Base-by-base conservation (phyloP, 2,113 vertebrate genomes). In the Arvicanthis niloticus region DNA sequence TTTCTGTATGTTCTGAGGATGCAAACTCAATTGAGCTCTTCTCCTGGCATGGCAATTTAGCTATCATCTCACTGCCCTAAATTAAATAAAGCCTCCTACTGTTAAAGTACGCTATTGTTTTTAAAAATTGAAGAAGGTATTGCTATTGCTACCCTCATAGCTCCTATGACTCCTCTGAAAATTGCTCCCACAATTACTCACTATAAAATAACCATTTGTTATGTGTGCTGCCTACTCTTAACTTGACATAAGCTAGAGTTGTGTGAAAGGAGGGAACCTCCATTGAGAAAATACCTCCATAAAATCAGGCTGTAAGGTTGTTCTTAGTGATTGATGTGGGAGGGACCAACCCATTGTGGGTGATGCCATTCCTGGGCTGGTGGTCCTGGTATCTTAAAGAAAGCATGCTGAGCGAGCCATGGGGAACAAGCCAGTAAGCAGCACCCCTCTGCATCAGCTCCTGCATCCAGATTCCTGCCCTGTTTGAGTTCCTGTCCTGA, bases 121-220 rank as follows among this genome's bases (percentile, higher is more conserved):
- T 94, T 73, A 26, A 88, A 84, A n/a, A 60, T 73, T 89, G 53
- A 91, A 77, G 82, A 76, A 67, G 8, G n/a, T 62, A 31, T 45
- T 17, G 19, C n/a, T 60, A 51, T 62, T 72, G 8, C 62, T 72
- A 40, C 51, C 58, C 65, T 58, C 56, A 26, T 24, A 12, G 8
- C 86, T 80, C 56, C 68, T 96, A 31, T 82, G 45, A 45, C 56
- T 88, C 72, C 77, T 68, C 72, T 91, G 67, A 60, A 89, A 81
- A 88, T 60, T 77, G 40, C 16, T 21, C 34, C 15, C 81, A 91
- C 51, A 76, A 37, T 19, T 17, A 67, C 53, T 26, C 68, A 37
- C 10, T 73, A 53, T 80, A 58, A 95, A 96, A 76, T 45, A 90
- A 51, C n/a, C 22, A 37, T 75, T 58, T 94, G 48, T 56, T 91